Base-by-base conservation (phyloP, 2,888 invertebrate genomes). In the Invenusta paracnida region DNA sequence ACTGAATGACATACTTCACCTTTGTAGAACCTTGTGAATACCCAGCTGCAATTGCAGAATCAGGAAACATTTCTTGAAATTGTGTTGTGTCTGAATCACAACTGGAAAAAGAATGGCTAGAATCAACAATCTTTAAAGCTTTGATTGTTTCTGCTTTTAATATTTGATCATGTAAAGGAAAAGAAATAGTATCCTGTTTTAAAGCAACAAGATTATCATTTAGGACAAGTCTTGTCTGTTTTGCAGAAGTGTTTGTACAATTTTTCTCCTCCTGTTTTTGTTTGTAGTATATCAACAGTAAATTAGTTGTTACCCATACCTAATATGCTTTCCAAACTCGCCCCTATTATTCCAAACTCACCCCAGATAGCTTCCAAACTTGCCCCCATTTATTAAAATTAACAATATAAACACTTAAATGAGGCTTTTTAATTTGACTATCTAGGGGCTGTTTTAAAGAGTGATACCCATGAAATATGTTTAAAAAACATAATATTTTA, bases 1-100 rank as follows among this genome's bases (percentile, higher is more conserved):
- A 82, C 29, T 82, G 82, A 82, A 82, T 82, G 25, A 82, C 82
- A 82, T 28, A 82, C 30, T 82, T 82, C 17, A 82, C 82, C 82
- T 82, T 82, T 2, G 29, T 82, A 29, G 23, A 82, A 23, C 82
- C 27, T 82, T 82, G 82, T 82, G 82, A 27, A 82, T 82, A 82
- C 29, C n/a, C 29, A 82, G 82, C 82, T 30, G 82, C 82, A 82
- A 82, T 27, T 82, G 29, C 31, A 29, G 82, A 82, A 82, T 82
- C 82, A 29, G 29, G 31, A 82, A 82, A 82, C 82, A 82, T 82
- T 82, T 82, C 82, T 30, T 30, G 29, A 82, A 27, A 82, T 30
- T 82, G 82, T 30, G 30, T 17, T 5, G 82, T 11, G 23, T 82
- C 31, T 30, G 82, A 29, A 29, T 82, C 82, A 30, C 82, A 82